Conservation (phyloP, 2,888 invertebrate genomes). For the Pterostichus madidus region DNA sequence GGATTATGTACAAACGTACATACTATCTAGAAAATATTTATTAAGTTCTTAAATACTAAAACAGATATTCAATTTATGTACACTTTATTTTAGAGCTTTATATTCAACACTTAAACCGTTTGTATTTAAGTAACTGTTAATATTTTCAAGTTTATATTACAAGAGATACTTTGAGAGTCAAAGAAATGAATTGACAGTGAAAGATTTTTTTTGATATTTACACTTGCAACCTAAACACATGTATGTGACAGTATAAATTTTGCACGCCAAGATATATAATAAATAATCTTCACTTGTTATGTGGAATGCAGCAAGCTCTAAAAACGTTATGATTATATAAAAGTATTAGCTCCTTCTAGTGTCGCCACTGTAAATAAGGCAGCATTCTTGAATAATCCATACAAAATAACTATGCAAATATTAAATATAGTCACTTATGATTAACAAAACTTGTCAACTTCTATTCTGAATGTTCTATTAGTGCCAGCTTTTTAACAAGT, state of each 20-base stretch:
- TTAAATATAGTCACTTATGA: constrained; percentile 60
- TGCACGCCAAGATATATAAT: constrained; percentile 32
- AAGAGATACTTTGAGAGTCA: constrained; percentile 1
- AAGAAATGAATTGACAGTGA: constrained; percentile 5
- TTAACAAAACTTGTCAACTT: constrained; percentile 61
- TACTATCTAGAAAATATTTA: constrained; percentile 52
- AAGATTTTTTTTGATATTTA: constrained; percentile 25
- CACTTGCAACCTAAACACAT: constrained; percentile 24
- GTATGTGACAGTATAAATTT: constrained; percentile 6
- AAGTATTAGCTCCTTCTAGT: constrained; percentile 50
- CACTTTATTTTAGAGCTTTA: constrained; percentile 9
- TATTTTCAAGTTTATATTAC: constrained; percentile 32
- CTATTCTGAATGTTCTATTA: constrained; percentile 62
- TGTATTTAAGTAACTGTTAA: constrained; percentile 12
- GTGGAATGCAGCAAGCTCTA: constrained; percentile 34
- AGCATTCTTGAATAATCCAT: constrained; percentile 61
- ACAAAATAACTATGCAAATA: constrained; percentile 62
- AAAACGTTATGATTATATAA: constrained; percentile 37
- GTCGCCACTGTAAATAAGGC: constrained; percentile 62
- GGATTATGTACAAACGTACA: constrained; percentile 49
- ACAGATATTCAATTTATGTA: constrained; percentile 42
- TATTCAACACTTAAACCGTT: constrained; percentile 38
- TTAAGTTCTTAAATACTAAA: constrained; percentile 48
- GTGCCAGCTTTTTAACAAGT: constrained; percentile 70
- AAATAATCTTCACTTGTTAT: constrained; percentile 35